These are phyloP conservation scores for Ips typographus DNA, from an alignment of 1,140 invertebrate genomes.

Conservation along the genomic window DNA sequence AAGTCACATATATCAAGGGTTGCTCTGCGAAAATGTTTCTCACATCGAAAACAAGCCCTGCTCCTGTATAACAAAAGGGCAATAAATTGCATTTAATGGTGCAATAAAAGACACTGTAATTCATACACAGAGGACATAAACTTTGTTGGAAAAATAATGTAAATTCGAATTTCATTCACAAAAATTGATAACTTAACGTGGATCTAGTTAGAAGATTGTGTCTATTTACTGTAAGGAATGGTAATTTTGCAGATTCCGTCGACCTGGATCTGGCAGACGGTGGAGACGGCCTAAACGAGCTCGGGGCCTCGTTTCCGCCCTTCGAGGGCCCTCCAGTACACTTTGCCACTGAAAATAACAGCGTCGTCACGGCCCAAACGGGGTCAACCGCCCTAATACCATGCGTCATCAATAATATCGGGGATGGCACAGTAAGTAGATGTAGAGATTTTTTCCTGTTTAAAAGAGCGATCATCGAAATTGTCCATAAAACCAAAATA, in stretches of 20 bases:
- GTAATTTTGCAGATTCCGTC: slow-evolving; percentile 26
- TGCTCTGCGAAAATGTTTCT: no score
- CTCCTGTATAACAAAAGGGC: no score
- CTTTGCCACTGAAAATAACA: slow-evolving; percentile 82
- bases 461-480: neutral
- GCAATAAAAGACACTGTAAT: no score
- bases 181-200: no score
- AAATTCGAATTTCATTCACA: no score
- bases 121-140: no score
- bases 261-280: slow-evolving; percentile 36
- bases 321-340: slow-evolving; percentile 50
- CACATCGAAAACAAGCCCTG: no score
- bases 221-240: no score
- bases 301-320: slow-evolving; percentile 48
- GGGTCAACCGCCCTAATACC: slow-evolving; percentile 78
- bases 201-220: no score
- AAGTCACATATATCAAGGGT: no score
- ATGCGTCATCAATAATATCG: slow-evolving; percentile 79
- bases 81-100: no score
- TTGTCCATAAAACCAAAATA: neutral
- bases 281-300: slow-evolving; percentile 44
- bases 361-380: slow-evolving; percentile 75
- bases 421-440: slow-evolving; percentile 78
- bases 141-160: no score
- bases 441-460: slow-evolving; percentile 2